Conservation (phyloP, 2,113 vertebrate genomes). For the Pseudonaja textilis region DNA sequence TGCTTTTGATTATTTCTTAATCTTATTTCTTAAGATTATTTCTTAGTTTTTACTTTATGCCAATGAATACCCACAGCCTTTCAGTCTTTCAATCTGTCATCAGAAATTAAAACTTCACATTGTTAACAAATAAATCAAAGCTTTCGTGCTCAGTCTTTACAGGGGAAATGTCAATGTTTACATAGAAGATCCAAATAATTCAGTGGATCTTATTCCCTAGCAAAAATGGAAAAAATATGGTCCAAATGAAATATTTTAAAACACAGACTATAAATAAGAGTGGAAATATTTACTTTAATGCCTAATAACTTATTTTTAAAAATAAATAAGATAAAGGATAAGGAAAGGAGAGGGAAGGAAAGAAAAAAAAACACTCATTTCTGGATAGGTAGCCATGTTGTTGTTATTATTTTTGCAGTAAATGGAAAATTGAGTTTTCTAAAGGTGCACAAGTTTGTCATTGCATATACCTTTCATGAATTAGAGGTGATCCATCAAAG, state of each 20-base stretch:
- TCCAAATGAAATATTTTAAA: neutral
- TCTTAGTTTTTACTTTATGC: neutral
- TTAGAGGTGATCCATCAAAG: neutral
- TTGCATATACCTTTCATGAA: neutral
- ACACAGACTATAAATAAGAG: neutral
- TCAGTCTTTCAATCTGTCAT: neutral
- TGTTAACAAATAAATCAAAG: neutral
- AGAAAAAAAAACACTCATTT: neutral
- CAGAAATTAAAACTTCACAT: neutral
- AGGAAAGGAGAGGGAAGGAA: neutral
- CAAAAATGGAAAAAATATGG: neutral
- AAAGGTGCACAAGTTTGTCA: neutral
- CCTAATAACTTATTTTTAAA: neutral
- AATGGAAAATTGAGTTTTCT: neutral
- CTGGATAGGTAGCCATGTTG: neutral
- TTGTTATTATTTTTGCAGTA: neutral
- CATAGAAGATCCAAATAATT: neutral
- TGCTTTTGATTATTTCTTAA: neutral
- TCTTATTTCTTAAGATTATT: neutral
- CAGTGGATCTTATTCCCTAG: neutral
- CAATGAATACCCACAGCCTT: fast-evolving
- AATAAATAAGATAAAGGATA: neutral
- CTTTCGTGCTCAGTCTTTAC: neutral
- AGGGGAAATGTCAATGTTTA: neutral
- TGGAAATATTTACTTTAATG: neutral